Base-by-base conservation (phyloP, 2,113 vertebrate species). In the Seriola rivoliana region DNA sequence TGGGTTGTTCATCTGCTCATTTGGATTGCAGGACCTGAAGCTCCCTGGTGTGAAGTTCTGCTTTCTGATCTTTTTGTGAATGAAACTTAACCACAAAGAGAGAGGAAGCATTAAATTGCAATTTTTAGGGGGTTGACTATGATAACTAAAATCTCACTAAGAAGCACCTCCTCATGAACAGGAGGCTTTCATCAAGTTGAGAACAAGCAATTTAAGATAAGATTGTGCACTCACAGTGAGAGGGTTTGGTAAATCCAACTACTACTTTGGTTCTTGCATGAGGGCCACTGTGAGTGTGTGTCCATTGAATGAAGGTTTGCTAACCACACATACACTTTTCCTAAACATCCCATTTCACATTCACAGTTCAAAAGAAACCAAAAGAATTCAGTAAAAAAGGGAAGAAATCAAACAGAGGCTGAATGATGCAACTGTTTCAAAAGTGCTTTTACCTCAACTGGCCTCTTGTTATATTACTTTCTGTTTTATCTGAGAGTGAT, bases 371-470 rank as follows among this genome's bases (percentile, higher is more conserved):
- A 75, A 82, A 50, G 67, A 75, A 66, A 69, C 8, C 16, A 48
- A 54, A 55, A 71, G 48, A 70, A 70, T 6, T 36, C 44, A 68
- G 66, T 29, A 29, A 69, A 10, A 1, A 60, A 52, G 60, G 10
- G 9, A 52, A 62, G 38, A 63, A 88, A 86, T 81, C 65, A 64
- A 80, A 66, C 71, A 63, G 40, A 77, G 32, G 50, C 52, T 8
- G 60, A 57, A 71, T 87, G 88, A 90, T 69, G 86, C 71, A 88
- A 88, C 76, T 8, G 21, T 88, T 68, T 82, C 71, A 82, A 60
- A 54, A 72, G 12, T 16, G 36, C 66, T 54, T 68, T 67, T 68
- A 81, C 71, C 29, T 85, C 13, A 4, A 38, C 40, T 46, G 25
- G 44, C n/a, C 63, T 78, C 60, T 80, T 78, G 46, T 84, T 59